Conservation (phyloP, 2,888 invertebrate genomes). For the Dendrolimus houi region DNA sequence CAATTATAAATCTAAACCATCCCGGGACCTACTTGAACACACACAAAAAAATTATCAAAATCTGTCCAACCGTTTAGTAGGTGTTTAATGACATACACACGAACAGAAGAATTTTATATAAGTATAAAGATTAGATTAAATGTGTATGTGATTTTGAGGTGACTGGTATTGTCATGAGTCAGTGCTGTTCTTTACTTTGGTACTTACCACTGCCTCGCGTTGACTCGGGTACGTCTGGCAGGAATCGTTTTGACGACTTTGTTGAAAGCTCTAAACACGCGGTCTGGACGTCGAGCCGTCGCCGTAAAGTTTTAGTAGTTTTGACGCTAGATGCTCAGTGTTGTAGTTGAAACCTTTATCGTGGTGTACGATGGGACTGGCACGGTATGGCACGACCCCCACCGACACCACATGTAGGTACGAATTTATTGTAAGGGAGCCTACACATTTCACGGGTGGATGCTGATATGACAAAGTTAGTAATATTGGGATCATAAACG, state of each 20-base stretch:
- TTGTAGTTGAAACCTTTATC: slow-evolving; percentile 62
- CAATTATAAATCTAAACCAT: too few relatives aligned
- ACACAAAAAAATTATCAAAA: too few relatives aligned
- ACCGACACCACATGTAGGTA: slow-evolving; percentile 56
- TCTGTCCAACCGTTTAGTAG: too few relatives aligned
- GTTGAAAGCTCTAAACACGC: slow-evolving; percentile 16
- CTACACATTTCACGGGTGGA: slow-evolving; percentile 29
- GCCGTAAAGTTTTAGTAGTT: slow-evolving; percentile 59
- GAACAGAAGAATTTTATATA: too few relatives aligned
- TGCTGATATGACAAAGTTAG: not conserved
- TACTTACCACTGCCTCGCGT: slow-evolving; percentile 39
- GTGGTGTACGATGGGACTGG: slow-evolving; percentile 52
- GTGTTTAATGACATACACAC: too few relatives aligned
- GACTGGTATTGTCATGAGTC: too few relatives aligned
- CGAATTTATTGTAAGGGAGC: slow-evolving; percentile 44
- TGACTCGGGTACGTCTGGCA: slow-evolving; percentile 20
- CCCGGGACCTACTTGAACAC: too few relatives aligned
- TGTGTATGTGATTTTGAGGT: too few relatives aligned
- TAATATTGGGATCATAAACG: not conserved
- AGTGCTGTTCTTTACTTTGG: not conserved
- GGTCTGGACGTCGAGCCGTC: slow-evolving; percentile 37
- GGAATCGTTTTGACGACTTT: slow-evolving; percentile 38
- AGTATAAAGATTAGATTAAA: too few relatives aligned
- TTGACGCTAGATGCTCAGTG: slow-evolving; percentile 62
- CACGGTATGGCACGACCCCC: slow-evolving; percentile 68